Conservation (phyloP, 2,888 invertebrate species). For the Melanophora roralis region DNA sequence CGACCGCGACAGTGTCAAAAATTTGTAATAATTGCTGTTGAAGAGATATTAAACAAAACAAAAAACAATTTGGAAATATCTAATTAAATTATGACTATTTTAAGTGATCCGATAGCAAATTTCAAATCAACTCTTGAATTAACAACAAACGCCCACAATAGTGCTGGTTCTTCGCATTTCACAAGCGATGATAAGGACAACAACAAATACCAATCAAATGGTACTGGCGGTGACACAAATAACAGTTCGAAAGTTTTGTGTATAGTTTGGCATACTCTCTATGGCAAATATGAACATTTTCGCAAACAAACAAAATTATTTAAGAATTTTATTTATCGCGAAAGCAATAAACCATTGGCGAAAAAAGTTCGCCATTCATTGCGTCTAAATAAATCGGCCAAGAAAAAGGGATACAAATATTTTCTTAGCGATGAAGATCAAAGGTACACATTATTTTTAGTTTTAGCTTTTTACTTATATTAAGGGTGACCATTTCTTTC, state of each 20-base stretch:
- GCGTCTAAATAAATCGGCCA: constrained; percentile 71
- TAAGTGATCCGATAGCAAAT: constrained; percentile 40
- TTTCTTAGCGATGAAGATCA: constrained; percentile 71
- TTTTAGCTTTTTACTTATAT: too few relatives aligned
- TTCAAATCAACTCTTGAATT: constrained; percentile 55
- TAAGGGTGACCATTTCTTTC: too few relatives aligned
- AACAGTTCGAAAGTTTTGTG: constrained; percentile 64
- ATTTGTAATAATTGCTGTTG: not conserved
- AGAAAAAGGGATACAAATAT: constrained; percentile 69
- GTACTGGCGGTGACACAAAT: constrained; percentile 16
- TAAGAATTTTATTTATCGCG: constrained; percentile 64
- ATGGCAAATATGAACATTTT: constrained; percentile 67
- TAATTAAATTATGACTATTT: constrained; percentile 50
- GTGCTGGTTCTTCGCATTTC: not conserved
- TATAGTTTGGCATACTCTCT: constrained; percentile 68
- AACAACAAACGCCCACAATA: constrained; percentile 18
- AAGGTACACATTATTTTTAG: constrained; percentile 62
- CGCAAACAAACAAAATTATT: constrained; percentile 59
- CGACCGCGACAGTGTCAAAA: not conserved
- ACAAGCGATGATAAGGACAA: constrained; percentile 13
- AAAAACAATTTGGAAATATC: not conserved
- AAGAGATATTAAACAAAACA: constrained; percentile 10
- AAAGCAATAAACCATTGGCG: constrained; percentile 69
- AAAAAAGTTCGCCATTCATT: constrained; percentile 71
- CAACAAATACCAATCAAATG: not conserved